Base-by-base conservation (phyloP, 2,888 invertebrate genomes). In the Sinhomidia bicolor region DNA sequence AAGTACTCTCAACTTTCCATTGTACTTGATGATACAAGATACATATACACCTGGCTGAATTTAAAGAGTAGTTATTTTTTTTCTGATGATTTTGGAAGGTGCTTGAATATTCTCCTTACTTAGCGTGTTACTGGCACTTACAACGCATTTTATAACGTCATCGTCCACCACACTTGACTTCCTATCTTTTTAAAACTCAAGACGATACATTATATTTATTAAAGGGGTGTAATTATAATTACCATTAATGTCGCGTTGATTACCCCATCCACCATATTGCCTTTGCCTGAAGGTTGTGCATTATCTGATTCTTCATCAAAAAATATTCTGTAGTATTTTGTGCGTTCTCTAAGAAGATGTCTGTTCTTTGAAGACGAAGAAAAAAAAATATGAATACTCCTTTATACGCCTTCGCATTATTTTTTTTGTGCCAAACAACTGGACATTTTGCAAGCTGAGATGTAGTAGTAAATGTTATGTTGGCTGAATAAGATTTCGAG, bases 191-290 rank as follows among this genome's bases (percentile, higher is more conserved):
- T 20, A n/a, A 51, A 47, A 41, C 68, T 36, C 36, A 32, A 74
- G 23, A 51, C 47, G 23, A 74, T 44, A 60, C n/a, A 23, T 60
- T 60, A 62, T 62, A 62, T 54, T 74, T 85, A 85, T 85, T 78
- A 78, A 85, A 76, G 85, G 84, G 76, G 65, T 85, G 85, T 78
- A 85, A 85, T 85, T 85, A 85, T 85, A 85, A 85, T 85, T 85
- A 78, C 85, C 85, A 85, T 85, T 85, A 85, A 51, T 65, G 83
- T 84, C 83, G 74, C 41, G 85, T 62, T 78, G 85, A 85, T 85
- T 78, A 85, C 85, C 32, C 47, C 23, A 60, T 23, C 60, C 4
- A 51, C 14, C 51, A n/a, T 51, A 47, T 9, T n/a, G 26, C 41
- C 47, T 14, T 23, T 26, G 74, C 74, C 74, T 47, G 26, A 74